Conservation (phyloP, 2,888 invertebrate species). For the Dicyrtoma fusca region DNA sequence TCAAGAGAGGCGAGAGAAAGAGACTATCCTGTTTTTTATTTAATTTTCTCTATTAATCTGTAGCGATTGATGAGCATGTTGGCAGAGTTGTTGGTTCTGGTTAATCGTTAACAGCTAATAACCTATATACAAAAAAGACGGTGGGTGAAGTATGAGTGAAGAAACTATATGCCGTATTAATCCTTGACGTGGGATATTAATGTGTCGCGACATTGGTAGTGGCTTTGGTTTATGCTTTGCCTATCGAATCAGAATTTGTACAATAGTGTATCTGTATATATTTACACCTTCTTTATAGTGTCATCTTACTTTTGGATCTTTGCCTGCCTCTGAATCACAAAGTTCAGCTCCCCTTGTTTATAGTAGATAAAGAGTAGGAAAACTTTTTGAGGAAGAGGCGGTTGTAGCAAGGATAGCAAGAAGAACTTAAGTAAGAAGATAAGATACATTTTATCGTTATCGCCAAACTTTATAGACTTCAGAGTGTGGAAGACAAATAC, state of each 20-base stretch:
- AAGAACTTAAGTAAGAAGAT: neutral
- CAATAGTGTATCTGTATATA: too few relatives aligned
- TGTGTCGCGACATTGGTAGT: too few relatives aligned
- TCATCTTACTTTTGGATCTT: too few relatives aligned
- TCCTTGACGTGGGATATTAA: too few relatives aligned
- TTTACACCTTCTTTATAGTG: neutral
- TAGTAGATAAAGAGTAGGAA: neutral
- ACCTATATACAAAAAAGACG: too few relatives aligned
- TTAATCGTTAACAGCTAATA: neutral
- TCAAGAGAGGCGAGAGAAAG: neutral
- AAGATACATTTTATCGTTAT: neutral
- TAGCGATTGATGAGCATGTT: neutral
- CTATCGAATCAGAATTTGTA: too few relatives aligned
- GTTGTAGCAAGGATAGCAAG: neutral
- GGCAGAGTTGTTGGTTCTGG: too few relatives aligned
- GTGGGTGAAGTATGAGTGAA: too few relatives aligned
- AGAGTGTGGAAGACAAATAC: slow-evolving; percentile 7
- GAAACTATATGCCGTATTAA: too few relatives aligned
- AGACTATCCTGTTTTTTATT: neutral
- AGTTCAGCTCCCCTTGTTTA: too few relatives aligned
- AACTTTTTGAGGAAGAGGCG: neutral
- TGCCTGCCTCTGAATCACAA: too few relatives aligned
- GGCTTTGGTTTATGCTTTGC: too few relatives aligned
- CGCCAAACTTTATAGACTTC: neutral
- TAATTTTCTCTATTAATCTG: neutral